Base-by-base conservation (phyloP, 2,888 invertebrate genomes). In the Xanthia togata region DNA sequence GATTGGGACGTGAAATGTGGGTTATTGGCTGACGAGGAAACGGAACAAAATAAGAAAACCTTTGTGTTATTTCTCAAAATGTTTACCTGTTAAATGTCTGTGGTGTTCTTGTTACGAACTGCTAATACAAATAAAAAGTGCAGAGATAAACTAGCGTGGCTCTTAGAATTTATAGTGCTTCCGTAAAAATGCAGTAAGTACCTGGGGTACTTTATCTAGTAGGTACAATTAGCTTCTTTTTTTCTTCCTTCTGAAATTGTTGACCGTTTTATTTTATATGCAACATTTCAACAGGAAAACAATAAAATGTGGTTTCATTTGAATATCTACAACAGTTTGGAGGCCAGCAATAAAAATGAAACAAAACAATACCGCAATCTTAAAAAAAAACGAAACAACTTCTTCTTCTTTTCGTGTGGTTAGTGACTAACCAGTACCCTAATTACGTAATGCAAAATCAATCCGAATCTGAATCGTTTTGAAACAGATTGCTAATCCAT, bases 1-100 rank as follows among this genome's bases (percentile, higher is more conserved):
- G 78, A 71, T 78, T 70, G 78, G 73, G 14, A 88, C 86, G 84
- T 81, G 86, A 77, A 76, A 76, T 77, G 68, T 73, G 59, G 69
- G 65, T 78, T 70, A 76, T 59, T 65, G 63, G 70, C 70, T 31
- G 67, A 70, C 67, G 59, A 75, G 73, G 20, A 73, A 84, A 84
- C 57, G n/a, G 55, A 78, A 79, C 12, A 23, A 76, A 79, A 75
- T 76, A 71, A 64, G 69, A 47, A 64, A 79, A 64, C 26, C 50
- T 76, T 82, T 68, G 44, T 60, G 59, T 76, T 70, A 59, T 35
- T 53, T 82, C 41, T 41, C 8, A 2, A 65, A 77, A 62, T 50
- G 53, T 77, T 31, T 78, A n/a, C 6, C 41, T 41, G 26, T 57
- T 53, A 44, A 64, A 82, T 53, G 31, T 67, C 17, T 68, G 53